Percentiles rank a stretch among this genome's conserved stretches.
Conservation (phyloP, 2,797 vertebrate genomes). For the Aselliscus stoliczkanus region DNA sequence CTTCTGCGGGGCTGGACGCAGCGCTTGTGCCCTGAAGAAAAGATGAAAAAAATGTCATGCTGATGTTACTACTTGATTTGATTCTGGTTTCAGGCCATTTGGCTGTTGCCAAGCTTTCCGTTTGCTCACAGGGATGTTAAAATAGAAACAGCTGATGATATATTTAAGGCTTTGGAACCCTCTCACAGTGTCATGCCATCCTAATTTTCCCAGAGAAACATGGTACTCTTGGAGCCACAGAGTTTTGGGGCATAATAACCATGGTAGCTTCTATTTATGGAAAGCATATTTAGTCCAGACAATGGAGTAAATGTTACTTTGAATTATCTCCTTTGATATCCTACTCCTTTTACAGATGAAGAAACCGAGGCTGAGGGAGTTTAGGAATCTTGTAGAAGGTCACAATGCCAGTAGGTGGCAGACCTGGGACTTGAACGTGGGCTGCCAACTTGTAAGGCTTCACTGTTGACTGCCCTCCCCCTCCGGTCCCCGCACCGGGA, state of each 20-base stretch:
- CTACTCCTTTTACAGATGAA: constrained; percentile 18
- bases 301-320: not conserved
- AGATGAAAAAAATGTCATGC: constrained; percentile 66
- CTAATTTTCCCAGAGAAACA: not conserved
- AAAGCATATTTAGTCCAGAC: not conserved
- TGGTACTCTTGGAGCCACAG: not conserved
- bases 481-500: too few species aligned
- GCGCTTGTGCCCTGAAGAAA: constrained; percentile 36
- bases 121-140: constrained; percentile 53
- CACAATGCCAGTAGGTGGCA: constrained; percentile 40
- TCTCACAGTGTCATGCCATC: not conserved
- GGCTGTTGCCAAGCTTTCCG: constrained; percentile 67
- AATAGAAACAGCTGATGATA: constrained; percentile 64
- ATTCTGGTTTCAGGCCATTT: constrained; percentile 67
- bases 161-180: constrained; percentile 39
- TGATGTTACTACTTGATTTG: constrained; percentile 72
- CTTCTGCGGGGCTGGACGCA: not conserved
- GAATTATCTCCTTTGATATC: not conserved
- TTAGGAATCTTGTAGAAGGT: not conserved
- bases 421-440: not conserved
- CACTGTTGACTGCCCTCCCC: not conserved
- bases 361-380: not conserved
- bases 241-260: not conserved
- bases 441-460: not conserved
- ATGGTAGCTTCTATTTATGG: not conserved